A percentile compares a stretch with the other conserved stretches of the same genome.
Evolutionary conservation across 2,888 invertebrate genomes (phyloP).

Genomic region (Himalopsyche anomala): DNA sequence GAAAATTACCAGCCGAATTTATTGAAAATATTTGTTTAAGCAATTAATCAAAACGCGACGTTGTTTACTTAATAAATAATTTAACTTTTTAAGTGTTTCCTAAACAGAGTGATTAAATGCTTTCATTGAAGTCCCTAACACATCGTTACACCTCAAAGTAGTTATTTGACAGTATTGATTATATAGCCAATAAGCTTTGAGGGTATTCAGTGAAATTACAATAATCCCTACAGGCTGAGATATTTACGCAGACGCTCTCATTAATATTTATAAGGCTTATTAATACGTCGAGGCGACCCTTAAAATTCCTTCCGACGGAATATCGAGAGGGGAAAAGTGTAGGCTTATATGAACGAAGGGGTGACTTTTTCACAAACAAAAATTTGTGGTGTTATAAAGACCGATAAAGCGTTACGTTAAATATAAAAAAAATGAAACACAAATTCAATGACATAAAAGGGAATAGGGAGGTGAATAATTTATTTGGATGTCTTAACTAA

Average conservation of each 20-base stretch:
- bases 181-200: slow-evolving; percentile 34
- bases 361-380: slow-evolving; percentile 40
- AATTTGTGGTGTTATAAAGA: slow-evolving; percentile 38
- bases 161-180: slow-evolving; percentile 44
- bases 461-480: no score
- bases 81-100: no score
- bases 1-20: no score
- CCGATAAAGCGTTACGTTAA: slow-evolving; percentile 20
- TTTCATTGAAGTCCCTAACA: slow-evolving; percentile 4
- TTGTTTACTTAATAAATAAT: no score
- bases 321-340: slow-evolving; percentile 35
- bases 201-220: slow-evolving; percentile 41
- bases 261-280: slow-evolving; percentile 58
- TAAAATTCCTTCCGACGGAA: slow-evolving; percentile 42
- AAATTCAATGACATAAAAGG: no score
- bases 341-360: slow-evolving; percentile 12
- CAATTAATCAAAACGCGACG: no score
- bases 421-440: neutral
- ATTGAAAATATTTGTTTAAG: no score
- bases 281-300: slow-evolving; percentile 51
- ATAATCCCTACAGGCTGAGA: slow-evolving; percentile 41
- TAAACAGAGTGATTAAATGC: no score
- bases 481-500: no score
- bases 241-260: slow-evolving; percentile 56
- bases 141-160: slow-evolving; percentile 32